Conservation (phyloP, 2,113 vertebrate genomes). For the Apistogramma diplotaenia region DNA sequence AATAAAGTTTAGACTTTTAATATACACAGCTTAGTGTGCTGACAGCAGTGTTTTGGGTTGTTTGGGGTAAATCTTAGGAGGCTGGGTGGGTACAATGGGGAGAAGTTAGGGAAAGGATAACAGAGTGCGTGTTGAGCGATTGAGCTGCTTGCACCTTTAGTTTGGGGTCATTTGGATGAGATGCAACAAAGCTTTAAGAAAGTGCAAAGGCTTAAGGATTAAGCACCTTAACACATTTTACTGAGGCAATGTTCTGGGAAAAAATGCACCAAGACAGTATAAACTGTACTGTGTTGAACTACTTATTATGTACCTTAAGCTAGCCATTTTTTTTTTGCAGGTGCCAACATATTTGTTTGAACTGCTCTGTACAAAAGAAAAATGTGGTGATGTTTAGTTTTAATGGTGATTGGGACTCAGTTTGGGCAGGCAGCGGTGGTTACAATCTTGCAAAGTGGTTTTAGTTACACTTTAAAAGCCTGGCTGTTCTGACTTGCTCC, state of each 20-base stretch:
- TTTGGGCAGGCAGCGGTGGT: not conserved
- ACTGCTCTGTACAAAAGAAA: not conserved
- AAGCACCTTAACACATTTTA: not conserved
- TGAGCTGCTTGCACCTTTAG: slow-evolving; percentile 10
- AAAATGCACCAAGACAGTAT: not conserved
- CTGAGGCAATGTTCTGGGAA: not conserved
- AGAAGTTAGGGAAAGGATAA: slow-evolving; percentile 21
- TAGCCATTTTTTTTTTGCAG: not conserved
- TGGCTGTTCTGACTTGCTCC: not conserved
- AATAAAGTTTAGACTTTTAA: slow-evolving; percentile 14
- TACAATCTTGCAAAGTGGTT: slow-evolving; percentile 2
- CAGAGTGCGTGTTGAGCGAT: slow-evolving; percentile 35
- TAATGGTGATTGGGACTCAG: not conserved
- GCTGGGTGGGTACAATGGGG: not conserved
- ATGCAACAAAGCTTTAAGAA: slow-evolving; percentile 15
- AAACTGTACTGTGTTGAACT: not conserved
- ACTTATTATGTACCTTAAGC: not conserved
- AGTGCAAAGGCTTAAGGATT: slow-evolving; percentile 13
- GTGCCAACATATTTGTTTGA: not conserved
- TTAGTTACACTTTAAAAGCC: slow-evolving; percentile 46
- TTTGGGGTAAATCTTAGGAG: slow-evolving; percentile 25
- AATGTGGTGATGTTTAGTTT: slow-evolving; percentile 26
- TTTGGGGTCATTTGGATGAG: slow-evolving; percentile 33
- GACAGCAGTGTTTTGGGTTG: slow-evolving; percentile 36
- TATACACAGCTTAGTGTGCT: slow-evolving; percentile 33